phyloP scores from a whole-genome alignment of 2,888 invertebrate genomes.

The Abrostola tripartita region DNA sequence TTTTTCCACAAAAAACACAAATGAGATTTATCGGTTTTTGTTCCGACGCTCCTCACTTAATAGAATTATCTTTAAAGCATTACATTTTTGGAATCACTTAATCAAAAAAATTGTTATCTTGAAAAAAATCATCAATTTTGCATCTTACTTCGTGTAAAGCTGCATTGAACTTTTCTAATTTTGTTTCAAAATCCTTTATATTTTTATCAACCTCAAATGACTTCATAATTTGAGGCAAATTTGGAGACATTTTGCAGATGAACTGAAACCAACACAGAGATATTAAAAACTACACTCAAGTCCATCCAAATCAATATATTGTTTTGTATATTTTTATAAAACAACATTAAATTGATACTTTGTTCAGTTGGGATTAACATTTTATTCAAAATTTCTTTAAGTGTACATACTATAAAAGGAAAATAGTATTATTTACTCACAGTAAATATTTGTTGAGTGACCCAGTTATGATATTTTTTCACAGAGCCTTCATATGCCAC shows the following conservation, averaged over 20 bases:
- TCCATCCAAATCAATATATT: slow-evolving; percentile 33
- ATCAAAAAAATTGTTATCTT: slow-evolving; percentile 86
- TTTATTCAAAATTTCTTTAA: too few species aligned
- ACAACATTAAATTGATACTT: background rate
- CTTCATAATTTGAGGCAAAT: slow-evolving; percentile 86
- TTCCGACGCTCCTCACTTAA: too few species aligned
- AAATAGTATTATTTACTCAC: slow-evolving; percentile 80
- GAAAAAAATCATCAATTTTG: slow-evolving; percentile 89
- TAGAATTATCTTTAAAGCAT: slow-evolving; percentile 24
- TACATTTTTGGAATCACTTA: slow-evolving; percentile 47
- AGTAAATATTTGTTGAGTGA: slow-evolving; percentile 92
- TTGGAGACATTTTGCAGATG: slow-evolving; percentile 90
- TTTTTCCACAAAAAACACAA: too few species aligned
- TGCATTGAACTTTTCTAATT: slow-evolving; percentile 80
- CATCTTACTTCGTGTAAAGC: slow-evolving; percentile 88
- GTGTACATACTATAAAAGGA: background rate
- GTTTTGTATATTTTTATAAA: slow-evolving; percentile 5
- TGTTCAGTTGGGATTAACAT: too few species aligned
- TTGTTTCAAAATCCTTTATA: slow-evolving; percentile 76
- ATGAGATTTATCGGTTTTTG: too few species aligned
- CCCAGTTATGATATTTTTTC: slow-evolving; percentile 92
- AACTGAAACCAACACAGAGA: slow-evolving; percentile 78
- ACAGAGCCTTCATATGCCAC: slow-evolving; percentile 91
- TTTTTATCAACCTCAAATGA: slow-evolving; percentile 80
- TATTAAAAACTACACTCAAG: background rate